Evolutionary conservation across 2,797 vertebrate genomes (phyloP), one percentile per base, ranked within the genome.

Genomic region (Synaphobranchus kaupii): DNA sequence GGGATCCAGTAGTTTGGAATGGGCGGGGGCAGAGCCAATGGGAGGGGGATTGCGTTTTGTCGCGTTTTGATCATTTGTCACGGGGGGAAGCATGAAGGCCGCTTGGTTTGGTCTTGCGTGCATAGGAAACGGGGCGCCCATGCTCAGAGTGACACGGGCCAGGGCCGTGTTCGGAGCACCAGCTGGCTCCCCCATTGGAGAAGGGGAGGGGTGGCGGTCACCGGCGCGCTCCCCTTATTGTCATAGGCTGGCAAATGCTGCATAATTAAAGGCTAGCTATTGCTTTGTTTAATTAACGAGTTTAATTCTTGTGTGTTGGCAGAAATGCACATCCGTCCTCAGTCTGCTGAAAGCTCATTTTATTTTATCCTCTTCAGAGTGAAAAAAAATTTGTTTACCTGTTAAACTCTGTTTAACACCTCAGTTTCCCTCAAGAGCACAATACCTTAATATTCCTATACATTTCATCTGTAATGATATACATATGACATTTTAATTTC

Each of bases 261-360:
- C 88, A 84, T 89, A 88, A 89, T 89, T 89, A 13, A 91, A 54
- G 25, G 39, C 76, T 85, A 25, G 52, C 52, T 82, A 68, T 83
- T 87, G 90, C 47, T 48, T 73, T 56, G 73, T 63, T 89, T 91
- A 88, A 90, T 87, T 87, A 91, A 91, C 44, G 7, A 25, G 13
- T 56, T 48, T 22, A 28, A 58, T 76, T 89, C 73, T 66, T 86
- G 54, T 86, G 13, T 34, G 71, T n/a, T 86, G 76, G 84, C n/a
- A 34, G n/a, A 88, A 85, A 87, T n/a, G 80, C 71, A 48, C 28
- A 63, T 10, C 28, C 44, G 44, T 39, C 83, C 28, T 44, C n/a
- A 31, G 82, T 56, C 10, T 83, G 39, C 44, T 7, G 66, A 34
- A 34, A 34, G 68, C 68, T 73, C 1, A 9, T 73, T 13, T 73